phyloP scores from a whole-genome alignment of 2,113 vertebrate genomes.

The Oryzias woworae region DNA sequence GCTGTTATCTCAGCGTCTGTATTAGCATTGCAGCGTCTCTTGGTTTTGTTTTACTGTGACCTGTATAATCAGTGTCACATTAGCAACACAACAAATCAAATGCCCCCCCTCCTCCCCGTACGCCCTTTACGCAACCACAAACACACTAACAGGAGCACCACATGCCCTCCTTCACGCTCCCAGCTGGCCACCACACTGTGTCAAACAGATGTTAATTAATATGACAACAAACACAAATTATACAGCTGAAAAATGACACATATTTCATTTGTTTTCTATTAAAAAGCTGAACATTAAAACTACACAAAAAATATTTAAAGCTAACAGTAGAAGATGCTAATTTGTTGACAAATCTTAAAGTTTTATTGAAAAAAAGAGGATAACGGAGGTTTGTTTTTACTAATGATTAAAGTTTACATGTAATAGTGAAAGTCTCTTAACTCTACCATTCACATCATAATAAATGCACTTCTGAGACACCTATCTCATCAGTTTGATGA shows the following conservation, averaged over 20 bases:
- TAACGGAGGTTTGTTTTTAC: too few species aligned
- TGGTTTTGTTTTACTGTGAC: conserved; percentile 97
- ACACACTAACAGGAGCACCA: conserved; percentile 18
- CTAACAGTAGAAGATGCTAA: not conserved
- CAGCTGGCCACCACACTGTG: conserved; percentile 94
- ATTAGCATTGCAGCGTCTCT: conserved; percentile 95
- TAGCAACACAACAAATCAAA: conserved; percentile 99
- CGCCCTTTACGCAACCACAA: conserved; percentile 9
- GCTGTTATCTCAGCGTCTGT: conserved; percentile 83
- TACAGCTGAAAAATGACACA: conserved; percentile 81
- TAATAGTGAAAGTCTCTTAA: too few species aligned
- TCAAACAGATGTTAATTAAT: conserved; percentile 99
- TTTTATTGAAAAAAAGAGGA: too few species aligned
- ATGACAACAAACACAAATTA: conserved; percentile 98
- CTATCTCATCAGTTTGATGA: too few species aligned
- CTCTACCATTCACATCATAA: too few species aligned
- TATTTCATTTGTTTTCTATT: conserved; percentile 44
- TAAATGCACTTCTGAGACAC: too few species aligned
- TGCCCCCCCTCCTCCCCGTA: conserved; percentile 80
- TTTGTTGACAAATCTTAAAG: too few species aligned
- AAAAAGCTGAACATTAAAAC: conserved; percentile 49
- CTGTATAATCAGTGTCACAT: conserved; percentile 99
- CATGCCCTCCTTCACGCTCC: conserved; percentile 79
- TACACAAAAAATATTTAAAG: not conserved
- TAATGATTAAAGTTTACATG: too few species aligned